Conservation (phyloP, 1,140 invertebrate genomes). For the Cotesia vestalis region DNA sequence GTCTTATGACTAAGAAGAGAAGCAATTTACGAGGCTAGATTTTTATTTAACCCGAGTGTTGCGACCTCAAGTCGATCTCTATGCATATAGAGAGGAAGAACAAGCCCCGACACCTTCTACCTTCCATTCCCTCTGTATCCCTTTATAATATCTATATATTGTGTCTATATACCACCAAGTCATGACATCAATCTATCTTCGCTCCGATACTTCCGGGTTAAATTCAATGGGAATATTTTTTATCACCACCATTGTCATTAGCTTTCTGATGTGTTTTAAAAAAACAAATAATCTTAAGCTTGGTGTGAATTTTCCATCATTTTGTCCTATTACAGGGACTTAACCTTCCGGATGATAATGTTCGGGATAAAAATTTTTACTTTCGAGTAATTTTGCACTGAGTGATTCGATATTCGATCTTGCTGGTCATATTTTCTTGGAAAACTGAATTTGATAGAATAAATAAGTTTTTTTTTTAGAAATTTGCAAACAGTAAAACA, state of each 20-base stretch:
- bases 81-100: conserved; percentile 1
- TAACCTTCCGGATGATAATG: no score
- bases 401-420: no score
- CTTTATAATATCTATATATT: neutral
- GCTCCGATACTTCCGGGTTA: conserved; percentile 2
- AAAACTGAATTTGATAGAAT: no score
- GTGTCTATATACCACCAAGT: conserved; percentile 12
- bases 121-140: conserved; percentile 13
- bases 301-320: no score
- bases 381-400: no score
- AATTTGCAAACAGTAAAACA: no score
- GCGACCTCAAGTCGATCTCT: conserved; percentile 21
- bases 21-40: conserved; percentile 23
- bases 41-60: conserved; percentile 17
- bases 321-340: no score
- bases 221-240: conserved; percentile 1
- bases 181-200: conserved; percentile 23
- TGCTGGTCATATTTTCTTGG: no score
- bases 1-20: conserved; percentile 14
- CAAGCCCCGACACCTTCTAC: conserved; percentile 25
- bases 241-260: neutral
- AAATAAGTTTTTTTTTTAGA: no score
- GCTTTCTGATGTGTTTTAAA: no score
- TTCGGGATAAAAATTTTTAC: no score
- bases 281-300: no score